Conservation (phyloP, 2,797 vertebrate genomes). For the Lophius americanus region DNA sequence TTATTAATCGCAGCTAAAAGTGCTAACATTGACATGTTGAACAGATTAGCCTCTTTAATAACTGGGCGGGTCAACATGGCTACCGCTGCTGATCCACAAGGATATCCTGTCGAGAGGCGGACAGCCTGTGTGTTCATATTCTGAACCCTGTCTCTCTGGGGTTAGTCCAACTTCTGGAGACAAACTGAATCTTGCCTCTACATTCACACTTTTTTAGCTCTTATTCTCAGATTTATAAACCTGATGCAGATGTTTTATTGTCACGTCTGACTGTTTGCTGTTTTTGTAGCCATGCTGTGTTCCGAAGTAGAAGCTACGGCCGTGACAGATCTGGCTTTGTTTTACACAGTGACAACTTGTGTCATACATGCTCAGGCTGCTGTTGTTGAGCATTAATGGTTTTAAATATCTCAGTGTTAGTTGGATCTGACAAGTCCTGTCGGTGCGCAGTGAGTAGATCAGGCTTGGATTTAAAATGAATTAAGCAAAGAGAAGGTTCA, state of each 20-base stretch:
- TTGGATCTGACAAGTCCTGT: conserved; percentile 71
- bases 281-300: conserved; percentile 22
- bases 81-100: conserved; percentile 76
- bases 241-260: not conserved
- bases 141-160: conserved; percentile 60
- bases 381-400: conserved; percentile 65
- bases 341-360: conserved; percentile 60
- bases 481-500: conserved; percentile 80
- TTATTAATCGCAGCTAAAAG: conserved; percentile 95
- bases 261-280: not conserved
- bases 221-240: not conserved
- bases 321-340: conserved; percentile 53
- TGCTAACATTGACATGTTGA: conserved; percentile 96
- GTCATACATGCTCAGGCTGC: conserved; percentile 57
- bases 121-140: conserved; percentile 71
- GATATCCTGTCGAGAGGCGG: conserved; percentile 79
- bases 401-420: conserved; percentile 73
- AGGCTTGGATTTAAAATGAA: conserved; percentile 82
- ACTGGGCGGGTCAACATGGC: conserved; percentile 83
- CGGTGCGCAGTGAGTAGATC: conserved; percentile 77
- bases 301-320: conserved; percentile 54
- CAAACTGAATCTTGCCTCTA: conserved; percentile 41
- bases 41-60: conserved; percentile 90
- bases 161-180: conserved; percentile 53
- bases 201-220: not conserved